phyloP scores from a whole-genome alignment of 2,797 vertebrate genomes.

The Apodemus agrarius region DNA sequence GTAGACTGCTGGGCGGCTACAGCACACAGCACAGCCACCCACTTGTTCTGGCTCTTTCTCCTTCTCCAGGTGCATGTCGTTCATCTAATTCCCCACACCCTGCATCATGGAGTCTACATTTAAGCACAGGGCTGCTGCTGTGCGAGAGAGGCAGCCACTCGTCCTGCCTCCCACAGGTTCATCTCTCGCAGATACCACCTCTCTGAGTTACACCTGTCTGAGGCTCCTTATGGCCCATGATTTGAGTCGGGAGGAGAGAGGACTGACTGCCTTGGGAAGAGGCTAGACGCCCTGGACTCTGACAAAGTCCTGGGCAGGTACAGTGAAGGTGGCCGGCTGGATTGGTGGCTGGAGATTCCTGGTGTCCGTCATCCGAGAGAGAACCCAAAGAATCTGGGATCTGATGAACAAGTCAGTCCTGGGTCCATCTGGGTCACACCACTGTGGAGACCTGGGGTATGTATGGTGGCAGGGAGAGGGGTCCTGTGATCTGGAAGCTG shows the following conservation, averaged over 20 bases:
- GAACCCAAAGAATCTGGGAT: not conserved
- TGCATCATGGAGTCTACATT: not conserved
- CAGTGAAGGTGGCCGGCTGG: not conserved
- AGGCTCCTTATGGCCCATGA: not conserved
- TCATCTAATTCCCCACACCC: not conserved
- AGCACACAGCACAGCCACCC: not conserved
- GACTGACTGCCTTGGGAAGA: not conserved
- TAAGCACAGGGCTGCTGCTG: not conserved
- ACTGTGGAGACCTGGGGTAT: not conserved
- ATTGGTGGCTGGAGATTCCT: not conserved
- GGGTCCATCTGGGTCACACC: rapidly evolving
- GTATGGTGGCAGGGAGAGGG: too few species aligned
- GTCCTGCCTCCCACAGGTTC: not conserved
- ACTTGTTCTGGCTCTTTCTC: not conserved
- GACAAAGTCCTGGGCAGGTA: not conserved
- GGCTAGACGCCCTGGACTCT: not conserved
- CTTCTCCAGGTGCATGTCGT: not conserved
- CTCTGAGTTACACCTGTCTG: not conserved
- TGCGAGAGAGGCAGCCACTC: not conserved
- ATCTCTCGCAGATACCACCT: not conserved
- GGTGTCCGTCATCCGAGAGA: rapidly evolving
- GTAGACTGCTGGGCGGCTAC: too few species aligned
- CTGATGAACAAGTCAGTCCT: rapidly evolving
- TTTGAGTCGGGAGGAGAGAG: not conserved
- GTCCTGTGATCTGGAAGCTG: not conserved